Base-by-base conservation (phyloP, 2,888 invertebrate genomes). In the Lepidonotus clava region DNA sequence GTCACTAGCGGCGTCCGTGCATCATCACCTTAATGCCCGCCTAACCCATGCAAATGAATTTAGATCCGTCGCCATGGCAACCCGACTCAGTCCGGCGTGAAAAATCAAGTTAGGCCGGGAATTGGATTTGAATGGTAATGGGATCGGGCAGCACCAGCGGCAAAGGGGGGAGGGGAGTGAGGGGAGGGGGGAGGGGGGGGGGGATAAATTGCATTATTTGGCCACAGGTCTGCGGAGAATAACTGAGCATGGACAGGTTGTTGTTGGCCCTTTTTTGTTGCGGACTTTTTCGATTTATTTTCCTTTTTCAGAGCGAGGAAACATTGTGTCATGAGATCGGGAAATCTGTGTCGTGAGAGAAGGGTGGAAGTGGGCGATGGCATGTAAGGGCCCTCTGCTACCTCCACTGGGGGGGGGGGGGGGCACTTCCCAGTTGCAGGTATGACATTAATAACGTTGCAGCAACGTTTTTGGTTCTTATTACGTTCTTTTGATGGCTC, bases 101-200 rank as follows among this genome's bases (percentile, higher is more conserved):
- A 85, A 71, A 85, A 85, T 85, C 85, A 41, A 85, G 85, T 85
- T 85, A 85, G 61, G n/a, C 53, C 80, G 80, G 80, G 66, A 85
- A 85, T 85, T 85, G 85, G 67, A 71, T 85, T 85, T 85, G 85
- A 85, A 85, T 85, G 85, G 85, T 85, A 85, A 85, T 85, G 53
- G 85, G 71, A 71, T 67, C 85, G 38, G 46, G 24, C 28, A n/a
- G 24, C 18, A 66, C 66, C 11, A 11, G 28, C 14, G 28, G 66
- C 11, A 24, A 66, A 66, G 11, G 24, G 28, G 66, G 11, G 66
- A 24, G 18, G 8, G 66, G 66, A 24, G n/a, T n/a, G n/a, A 56
- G 24, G 56, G 76, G 41, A 32, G n/a, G 71, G 51, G 51, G 18
- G 71, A 67, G 51, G 34, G 85, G 76, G 34, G 24, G 85, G 34